These are phyloP conservation scores for Nothobranchius furzeri DNA, from an alignment of 2,113 vertebrate genomes.

Conservation along the genomic window DNA sequence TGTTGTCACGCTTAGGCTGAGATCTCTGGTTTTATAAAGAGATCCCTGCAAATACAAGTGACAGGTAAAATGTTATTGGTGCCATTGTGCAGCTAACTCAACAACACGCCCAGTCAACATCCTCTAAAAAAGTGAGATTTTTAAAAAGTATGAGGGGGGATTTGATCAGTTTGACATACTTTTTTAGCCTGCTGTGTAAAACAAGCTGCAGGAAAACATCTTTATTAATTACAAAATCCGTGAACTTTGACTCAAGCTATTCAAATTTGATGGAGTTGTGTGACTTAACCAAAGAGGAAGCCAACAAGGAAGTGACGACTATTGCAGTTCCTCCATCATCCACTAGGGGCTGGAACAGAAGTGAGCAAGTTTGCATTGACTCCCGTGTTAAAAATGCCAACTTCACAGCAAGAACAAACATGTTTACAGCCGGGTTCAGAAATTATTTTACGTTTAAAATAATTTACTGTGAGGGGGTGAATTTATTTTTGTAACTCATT, in stretches of 20 bases:
- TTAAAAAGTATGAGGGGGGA: conserved; percentile 12
- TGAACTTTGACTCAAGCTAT: conserved; percentile 26
- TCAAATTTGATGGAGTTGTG: conserved; percentile 5
- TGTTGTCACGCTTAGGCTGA: conserved; percentile 18
- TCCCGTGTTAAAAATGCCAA: no score
- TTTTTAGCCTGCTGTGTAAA: conserved; percentile 32
- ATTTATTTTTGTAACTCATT: not conserved
- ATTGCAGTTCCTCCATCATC: no score
- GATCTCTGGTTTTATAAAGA: conserved; percentile 27
- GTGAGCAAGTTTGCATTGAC: no score
- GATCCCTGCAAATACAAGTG: conserved; percentile 15
- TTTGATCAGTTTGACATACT: not conserved
- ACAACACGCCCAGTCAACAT: conserved; percentile 41
- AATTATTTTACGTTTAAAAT: no score
- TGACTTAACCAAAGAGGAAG: no score
- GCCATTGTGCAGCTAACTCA: conserved; percentile 29
- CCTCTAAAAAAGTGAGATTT: conserved; percentile 40
- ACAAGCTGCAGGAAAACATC: conserved; percentile 10
- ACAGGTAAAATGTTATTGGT: conserved; percentile 12
- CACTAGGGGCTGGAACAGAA: no score
- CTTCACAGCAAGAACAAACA: no score
- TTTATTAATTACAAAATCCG: conserved; percentile 45
- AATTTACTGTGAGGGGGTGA: no score
- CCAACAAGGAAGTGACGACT: no score
- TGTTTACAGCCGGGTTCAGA: no score